Evolutionary conservation across 1,140 invertebrate species (phyloP), one percentile per base, ranked within the genome.

Genomic region (Neomicropteryx cornuta): DNA sequence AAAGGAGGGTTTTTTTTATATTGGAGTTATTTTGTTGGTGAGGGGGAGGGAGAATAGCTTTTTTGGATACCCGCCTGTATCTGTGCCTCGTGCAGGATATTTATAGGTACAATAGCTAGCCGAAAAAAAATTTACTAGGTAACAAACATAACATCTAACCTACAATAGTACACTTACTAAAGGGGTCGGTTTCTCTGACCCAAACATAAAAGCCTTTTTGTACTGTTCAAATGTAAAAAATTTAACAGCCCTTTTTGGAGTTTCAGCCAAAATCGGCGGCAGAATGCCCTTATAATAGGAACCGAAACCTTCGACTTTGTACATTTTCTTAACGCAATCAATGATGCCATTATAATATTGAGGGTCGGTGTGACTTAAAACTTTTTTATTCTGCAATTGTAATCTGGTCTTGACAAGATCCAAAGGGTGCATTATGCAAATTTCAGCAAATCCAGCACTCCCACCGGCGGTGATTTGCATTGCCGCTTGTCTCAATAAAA

Each of bases 221-320:
- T 90, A 93, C 59, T 92, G 86, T 59, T 94, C 89, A 68, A 94
- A 95, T 17, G 85, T 86, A 46, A 91, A 79, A 63, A 94, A 95
- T 70, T 96, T 95, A 0, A 89, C 81, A 32, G 90, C 91, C 54
- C 91, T 58, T 66, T 96, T 96, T 4, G 91, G 92, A 20, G 90
- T 95, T 70, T 96, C 91, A n/a, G 85, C 88, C 37, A 95, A 54
- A 51, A 95, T 81, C 6, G 91, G 91, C 3, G 91, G 90, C 43
- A 95, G 46, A 48, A 95, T 88, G 40, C 91, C 91, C 73, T 93
- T 93, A 77, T 87, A 93, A 63, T 86, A 87, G 18, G 84, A 79
- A 39, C 76, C 66, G 2, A 83, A 22, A 3, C 88, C 90, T 73
- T 96, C 91, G 50, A 76, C 71, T 52, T 58, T 74, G 45, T 87